Base-by-base conservation (phyloP, 2,888 invertebrate genomes). In the Diarsia mendica region DNA sequence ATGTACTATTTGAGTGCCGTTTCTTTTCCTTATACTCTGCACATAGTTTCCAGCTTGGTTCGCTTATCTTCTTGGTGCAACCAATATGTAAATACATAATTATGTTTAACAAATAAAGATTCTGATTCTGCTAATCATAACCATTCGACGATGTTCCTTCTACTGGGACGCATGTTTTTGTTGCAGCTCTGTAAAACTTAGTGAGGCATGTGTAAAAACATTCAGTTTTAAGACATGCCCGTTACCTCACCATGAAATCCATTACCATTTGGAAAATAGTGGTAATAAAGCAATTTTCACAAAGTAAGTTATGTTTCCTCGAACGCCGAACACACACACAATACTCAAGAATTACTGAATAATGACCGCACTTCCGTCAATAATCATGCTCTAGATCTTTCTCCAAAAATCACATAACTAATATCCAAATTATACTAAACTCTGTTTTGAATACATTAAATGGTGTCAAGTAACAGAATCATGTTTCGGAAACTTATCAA, bases 401-500 rank as follows among this genome's bases (percentile, higher is more conserved):
- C 61, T 75, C 3, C 44, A 20, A 49, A 55, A 8, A 20, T 48
- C 28, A 55, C 28, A 55, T 80, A 58, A 81, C 28, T 63, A 33
- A 81, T 75, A 63, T n/a, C 4, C 1, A n/a, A 51, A 77, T 77
- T 67, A 74, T 74, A 49, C 74, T 11, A 51, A 75, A 63, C 4
- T 51, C 20, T 58, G 44, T 69, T 82, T 55, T 58, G 33, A 82
- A 71, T 65, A 73, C 23, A 2, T 9, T 1, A 53, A 68, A 67
- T 46, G 11, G n/a, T 33, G 18, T 58, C 23, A 69, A 53, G 44
- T 75, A 49, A 65, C 53, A 65, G 71, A 83, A 81, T 67, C 87
- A 83, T 87, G 87, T 68, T 79, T 68, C 53, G 10, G 75, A 80
- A 86, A 73, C 70, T 67, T 58, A 73, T 76, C 67, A 15, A 66